Evolutionary conservation across 2,113 vertebrate species (phyloP), one percentile per base, ranked within the genome.

Genomic region (Pituophis catenifer): DNA sequence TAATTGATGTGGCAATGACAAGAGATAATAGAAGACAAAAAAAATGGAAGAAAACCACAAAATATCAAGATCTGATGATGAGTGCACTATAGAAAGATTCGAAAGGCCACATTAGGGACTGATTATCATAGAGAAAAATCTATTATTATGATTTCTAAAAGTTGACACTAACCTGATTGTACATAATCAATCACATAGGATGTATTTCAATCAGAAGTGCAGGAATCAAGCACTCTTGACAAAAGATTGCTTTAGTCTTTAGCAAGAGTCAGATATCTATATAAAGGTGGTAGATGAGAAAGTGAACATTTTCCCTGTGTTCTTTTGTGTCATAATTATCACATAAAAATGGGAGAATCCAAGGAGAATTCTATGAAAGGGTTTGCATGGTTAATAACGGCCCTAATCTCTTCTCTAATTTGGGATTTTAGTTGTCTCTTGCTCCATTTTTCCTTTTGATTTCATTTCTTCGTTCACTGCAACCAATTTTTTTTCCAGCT

Each of bases 391-490:
- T 57, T 86, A n/a, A 58, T 65, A 53, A 38, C 70, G 29, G 17
- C 3, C 17, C 65, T 53, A 50, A 33, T 2, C 86, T 2, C 2
- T 89, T 91, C 13, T 90, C 24, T 17, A 91, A 6, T 92, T 94
- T 94, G 13, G 65, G 52, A 11, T 57, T 89, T 94, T 75, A 55
- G 15, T 0, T 94, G 92, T 50, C 44, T 93, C 1, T 24, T 21
- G 1, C 1, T 3, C 7, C 21, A 81, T 85, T 21, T 52, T 85
- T 19, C 52, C 91, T 38, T 93, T 81, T 2, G 23, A 5, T 92
- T 94, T 94, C 92, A 93, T 96, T 96, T 93, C 88, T 48, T 54
- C 3, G 52, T 91, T 95, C 89, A 85, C 70, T 92, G 94, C 95
- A 89, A 92, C 81, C 17, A 95, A 92, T 38, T 6, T 94, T 33